phyloP scores from a whole-genome alignment of 1,140 invertebrate genomes.

The Trichoplusia ni region DNA sequence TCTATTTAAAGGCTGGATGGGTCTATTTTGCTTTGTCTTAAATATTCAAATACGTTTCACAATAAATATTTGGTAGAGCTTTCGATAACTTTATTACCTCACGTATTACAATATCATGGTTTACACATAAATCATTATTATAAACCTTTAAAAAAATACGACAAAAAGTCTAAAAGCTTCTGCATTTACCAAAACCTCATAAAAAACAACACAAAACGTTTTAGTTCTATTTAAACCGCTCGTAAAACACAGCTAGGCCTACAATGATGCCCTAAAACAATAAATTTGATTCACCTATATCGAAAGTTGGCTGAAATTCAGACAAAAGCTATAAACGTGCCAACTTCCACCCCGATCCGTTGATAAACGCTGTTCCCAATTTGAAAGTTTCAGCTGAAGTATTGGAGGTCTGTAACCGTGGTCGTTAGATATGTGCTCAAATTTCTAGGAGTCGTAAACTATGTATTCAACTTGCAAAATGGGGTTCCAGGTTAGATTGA shows the following conservation, averaged over 20 bases:
- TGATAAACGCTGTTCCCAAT: constrained; percentile 11
- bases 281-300: constrained; percentile 3
- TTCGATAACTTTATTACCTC: too few relatives aligned
- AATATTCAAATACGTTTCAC: too few relatives aligned
- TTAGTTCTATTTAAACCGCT: too few relatives aligned
- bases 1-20: too few relatives aligned
- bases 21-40: too few relatives aligned
- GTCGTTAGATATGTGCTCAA: not conserved
- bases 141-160: too few relatives aligned
- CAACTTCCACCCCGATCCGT: constrained; percentile 1
- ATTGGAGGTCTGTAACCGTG: not conserved
- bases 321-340: constrained; percentile 24
- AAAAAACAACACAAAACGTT: too few relatives aligned
- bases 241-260: not conserved
- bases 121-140: too few relatives aligned
- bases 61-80: too few relatives aligned
- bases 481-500: not conserved
- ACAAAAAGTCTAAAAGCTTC: too few relatives aligned
- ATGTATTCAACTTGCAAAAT: not conserved
- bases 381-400: not conserved
- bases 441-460: not conserved
- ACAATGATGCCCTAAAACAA: not conserved
- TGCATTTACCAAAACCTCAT: too few relatives aligned
- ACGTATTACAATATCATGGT: too few relatives aligned
- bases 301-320: constrained; percentile 1